A percentile compares a stretch with the other conserved stretches of the same genome.
These are phyloP conservation scores for Psammodynastes pulverulentus DNA, from an alignment of 2,113 vertebrate genomes.

Conservation along the genomic window DNA sequence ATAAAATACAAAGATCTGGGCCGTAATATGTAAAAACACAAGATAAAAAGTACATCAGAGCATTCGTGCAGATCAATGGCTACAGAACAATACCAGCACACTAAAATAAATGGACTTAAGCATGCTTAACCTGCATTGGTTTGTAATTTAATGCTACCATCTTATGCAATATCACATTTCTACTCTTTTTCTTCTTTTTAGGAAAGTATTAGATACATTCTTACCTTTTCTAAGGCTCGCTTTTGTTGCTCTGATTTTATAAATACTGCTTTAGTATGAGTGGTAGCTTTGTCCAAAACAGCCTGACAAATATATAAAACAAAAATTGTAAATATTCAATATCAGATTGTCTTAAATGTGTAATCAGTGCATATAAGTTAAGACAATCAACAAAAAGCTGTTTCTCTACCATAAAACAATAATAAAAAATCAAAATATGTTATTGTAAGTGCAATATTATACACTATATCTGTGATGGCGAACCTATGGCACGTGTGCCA, in stretches of 20 bases:
- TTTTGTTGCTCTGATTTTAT: slow-evolving; percentile 84
- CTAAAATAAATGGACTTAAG: background rate
- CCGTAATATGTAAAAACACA: background rate
- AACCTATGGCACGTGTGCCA: too few relatives aligned
- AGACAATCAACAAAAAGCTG: background rate
- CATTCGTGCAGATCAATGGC: background rate
- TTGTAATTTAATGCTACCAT: background rate
- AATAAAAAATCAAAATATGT: background rate
- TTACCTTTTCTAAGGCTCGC: slow-evolving; percentile 87
- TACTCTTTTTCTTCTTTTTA: background rate
- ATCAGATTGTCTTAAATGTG: background rate
- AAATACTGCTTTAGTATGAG: slow-evolving; percentile 83
- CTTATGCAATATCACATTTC: background rate
- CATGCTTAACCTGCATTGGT: background rate
- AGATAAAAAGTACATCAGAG: background rate
- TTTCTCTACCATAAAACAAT: background rate
- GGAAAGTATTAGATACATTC: background rate
- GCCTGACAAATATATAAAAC: slow-evolving; percentile 67
- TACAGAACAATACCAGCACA: background rate
- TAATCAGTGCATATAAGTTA: background rate
- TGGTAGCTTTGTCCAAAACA: slow-evolving; percentile 86
- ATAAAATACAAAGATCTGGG: background rate
- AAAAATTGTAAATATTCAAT: background rate
- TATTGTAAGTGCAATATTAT: background rate
- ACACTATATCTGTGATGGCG: too few relatives aligned